Evolutionary conservation across 2,113 vertebrate species (phyloP).

Genomic region (Ptyas mucosa): DNA sequence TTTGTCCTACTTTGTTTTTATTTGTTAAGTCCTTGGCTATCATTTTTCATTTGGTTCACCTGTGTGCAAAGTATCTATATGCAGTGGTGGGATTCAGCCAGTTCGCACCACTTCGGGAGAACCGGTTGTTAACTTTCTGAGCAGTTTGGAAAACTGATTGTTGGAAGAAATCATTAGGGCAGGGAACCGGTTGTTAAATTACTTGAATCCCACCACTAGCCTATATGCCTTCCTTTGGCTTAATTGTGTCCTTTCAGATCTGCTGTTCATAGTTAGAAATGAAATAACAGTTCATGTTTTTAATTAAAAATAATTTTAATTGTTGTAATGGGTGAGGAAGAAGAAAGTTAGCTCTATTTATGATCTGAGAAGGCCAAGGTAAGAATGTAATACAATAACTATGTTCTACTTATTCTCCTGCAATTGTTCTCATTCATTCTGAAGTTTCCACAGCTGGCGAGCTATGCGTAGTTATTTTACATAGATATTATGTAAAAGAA

Average conservation of each 20-base stretch:
- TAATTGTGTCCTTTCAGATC: slow-evolving; percentile 4
- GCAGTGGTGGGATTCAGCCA: too few species aligned
- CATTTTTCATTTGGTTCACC: slow-evolving; percentile 1
- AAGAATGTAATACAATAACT: neutral
- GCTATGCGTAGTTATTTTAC: slow-evolving; percentile 5
- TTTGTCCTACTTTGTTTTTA: neutral
- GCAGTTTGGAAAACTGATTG: too few species aligned
- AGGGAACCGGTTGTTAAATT: too few species aligned
- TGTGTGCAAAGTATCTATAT: neutral
- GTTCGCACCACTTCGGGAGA: too few species aligned
- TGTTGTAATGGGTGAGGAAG: neutral
- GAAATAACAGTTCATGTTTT: slow-evolving; percentile 26
- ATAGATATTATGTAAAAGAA: neutral
- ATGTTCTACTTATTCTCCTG: neutral
- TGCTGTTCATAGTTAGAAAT: slow-evolving; percentile 2
- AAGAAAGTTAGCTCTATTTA: neutral
- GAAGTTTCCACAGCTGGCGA: neutral
- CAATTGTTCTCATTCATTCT: neutral
- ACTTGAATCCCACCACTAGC: neutral
- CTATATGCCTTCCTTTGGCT: neutral
- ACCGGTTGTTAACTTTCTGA: too few species aligned
- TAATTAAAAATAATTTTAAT: slow-evolving; percentile 24
- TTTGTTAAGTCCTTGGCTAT: neutral
- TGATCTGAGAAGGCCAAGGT: slow-evolving; percentile 1
- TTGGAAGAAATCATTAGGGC: too few species aligned